Evolutionary conservation across 2,113 vertebrate genomes (phyloP).

Genomic region (Anguilla rostrata): DNA sequence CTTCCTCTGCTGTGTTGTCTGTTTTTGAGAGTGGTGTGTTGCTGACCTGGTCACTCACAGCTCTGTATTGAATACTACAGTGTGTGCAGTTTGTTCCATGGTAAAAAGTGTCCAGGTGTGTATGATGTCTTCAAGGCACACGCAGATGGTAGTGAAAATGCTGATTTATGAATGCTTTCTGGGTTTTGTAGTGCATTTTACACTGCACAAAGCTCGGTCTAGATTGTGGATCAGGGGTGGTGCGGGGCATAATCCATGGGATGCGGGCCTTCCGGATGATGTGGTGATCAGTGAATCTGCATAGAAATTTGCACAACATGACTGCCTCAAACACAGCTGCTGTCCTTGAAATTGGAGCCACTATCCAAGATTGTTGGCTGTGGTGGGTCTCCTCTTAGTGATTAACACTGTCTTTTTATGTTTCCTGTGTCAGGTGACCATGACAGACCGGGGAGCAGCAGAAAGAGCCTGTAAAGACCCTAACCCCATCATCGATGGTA

Average conservation of each 20-base stretch:
- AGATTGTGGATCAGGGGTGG: not conserved
- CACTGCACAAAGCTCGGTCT: not conserved
- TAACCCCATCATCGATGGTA: slow-evolving; percentile 95
- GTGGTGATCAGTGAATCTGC: not conserved
- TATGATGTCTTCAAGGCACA: not conserved
- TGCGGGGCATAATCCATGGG: not conserved
- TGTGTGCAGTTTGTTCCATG: not conserved
- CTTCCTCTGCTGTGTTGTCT: not conserved
- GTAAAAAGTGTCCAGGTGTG: not conserved
- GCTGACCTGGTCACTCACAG: not conserved
- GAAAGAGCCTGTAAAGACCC: slow-evolving; percentile 96
- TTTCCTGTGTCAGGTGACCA: slow-evolving; percentile 81
- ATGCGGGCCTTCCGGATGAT: not conserved
- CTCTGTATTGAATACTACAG: not conserved
- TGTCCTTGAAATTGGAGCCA: not conserved
- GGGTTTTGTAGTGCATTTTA: not conserved
- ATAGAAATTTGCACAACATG: not conserved
- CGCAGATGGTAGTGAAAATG: not conserved
- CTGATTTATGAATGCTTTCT: not conserved
- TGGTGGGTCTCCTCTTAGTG: not conserved
- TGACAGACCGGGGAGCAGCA: slow-evolving; percentile 87
- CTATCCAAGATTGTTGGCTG: not conserved
- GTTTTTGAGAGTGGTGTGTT: not conserved
- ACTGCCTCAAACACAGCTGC: not conserved
- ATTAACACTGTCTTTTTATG: not conserved